Evolutionary conservation across 2,888 invertebrate species (phyloP).

Genomic region (Amblyjoppa fuscipennis): DNA sequence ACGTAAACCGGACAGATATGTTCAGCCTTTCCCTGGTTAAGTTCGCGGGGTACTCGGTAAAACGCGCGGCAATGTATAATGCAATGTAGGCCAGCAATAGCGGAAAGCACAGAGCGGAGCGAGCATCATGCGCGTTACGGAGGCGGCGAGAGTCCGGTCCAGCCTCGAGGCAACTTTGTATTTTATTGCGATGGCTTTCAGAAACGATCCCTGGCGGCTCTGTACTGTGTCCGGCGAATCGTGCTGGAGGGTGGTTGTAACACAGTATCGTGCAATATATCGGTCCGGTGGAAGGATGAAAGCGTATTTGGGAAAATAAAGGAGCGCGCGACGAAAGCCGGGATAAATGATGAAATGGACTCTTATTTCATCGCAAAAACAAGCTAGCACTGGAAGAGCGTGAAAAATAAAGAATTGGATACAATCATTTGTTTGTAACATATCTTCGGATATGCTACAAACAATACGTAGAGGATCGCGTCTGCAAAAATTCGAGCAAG

Average conservation of each 20-base stretch:
- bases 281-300: slow-evolving; percentile 16
- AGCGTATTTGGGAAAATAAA: slow-evolving; percentile 46
- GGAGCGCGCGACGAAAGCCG: slow-evolving; percentile 9
- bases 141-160: slow-evolving; percentile 41
- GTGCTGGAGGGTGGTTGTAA: slow-evolving; percentile 48
- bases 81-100: slow-evolving; percentile 62
- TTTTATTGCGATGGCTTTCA: slow-evolving; percentile 70
- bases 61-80: slow-evolving; percentile 66
- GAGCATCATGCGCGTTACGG: slow-evolving; percentile 61
- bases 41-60: slow-evolving; percentile 62
- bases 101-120: not conserved
- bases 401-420: not conserved
- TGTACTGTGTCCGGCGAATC: slow-evolving; percentile 65
- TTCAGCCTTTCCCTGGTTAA: slow-evolving; percentile 65
- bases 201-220: slow-evolving; percentile 67
- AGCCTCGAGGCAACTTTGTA: slow-evolving; percentile 66
- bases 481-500: too few relatives aligned
- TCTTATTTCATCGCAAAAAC: not conserved
- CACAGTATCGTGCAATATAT: slow-evolving; percentile 45
- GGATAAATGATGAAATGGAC: not conserved
- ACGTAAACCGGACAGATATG: slow-evolving; percentile 53
- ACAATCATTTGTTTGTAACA: too few relatives aligned
- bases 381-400: not conserved
- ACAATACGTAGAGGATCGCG: too few relatives aligned
- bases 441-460: too few relatives aligned